These are phyloP conservation scores for Sylvilagus floridanus DNA, from an alignment of 2,797 vertebrate species.

Conservation along the genomic window DNA sequence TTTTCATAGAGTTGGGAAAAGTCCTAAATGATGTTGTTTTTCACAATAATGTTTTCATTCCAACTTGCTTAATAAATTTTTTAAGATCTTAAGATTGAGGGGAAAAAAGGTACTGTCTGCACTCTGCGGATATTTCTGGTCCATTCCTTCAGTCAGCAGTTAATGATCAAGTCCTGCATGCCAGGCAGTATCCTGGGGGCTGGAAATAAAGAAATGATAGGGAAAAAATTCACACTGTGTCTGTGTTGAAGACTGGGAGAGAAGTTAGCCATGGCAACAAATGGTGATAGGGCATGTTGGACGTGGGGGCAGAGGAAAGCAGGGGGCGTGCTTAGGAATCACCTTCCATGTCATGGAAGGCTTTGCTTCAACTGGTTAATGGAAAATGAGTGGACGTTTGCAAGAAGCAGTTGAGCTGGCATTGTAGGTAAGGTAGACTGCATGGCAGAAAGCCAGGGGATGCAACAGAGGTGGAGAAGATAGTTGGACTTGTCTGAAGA, in stretches of 20 bases:
- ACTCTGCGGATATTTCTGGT: neutral
- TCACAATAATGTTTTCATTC: conserved; percentile 32
- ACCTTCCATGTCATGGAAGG: neutral
- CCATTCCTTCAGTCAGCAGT: neutral
- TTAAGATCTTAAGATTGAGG: neutral
- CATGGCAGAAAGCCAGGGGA: neutral
- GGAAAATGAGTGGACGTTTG: neutral
- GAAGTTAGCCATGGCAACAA: neutral
- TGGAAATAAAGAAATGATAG: neutral
- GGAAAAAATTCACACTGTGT: neutral
- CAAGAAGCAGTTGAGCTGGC: neutral
- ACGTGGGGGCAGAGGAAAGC: neutral
- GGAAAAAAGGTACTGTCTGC: neutral
- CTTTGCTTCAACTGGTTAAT: neutral
- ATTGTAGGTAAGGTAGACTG: neutral
- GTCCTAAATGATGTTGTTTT: conserved; percentile 24
- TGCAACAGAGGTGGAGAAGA: neutral
- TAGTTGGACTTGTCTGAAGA: neutral
- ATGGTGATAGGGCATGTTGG: too few species aligned
- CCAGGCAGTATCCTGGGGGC: neutral
- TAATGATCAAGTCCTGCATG: neutral
- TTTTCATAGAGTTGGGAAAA: conserved; percentile 63
- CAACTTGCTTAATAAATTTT: neutral
- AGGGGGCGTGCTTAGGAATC: neutral
- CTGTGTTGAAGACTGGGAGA: neutral